These are phyloP conservation scores for Poeciliopsis prolifica DNA, from an alignment of 2,113 vertebrate species.

Conservation along the genomic window DNA sequence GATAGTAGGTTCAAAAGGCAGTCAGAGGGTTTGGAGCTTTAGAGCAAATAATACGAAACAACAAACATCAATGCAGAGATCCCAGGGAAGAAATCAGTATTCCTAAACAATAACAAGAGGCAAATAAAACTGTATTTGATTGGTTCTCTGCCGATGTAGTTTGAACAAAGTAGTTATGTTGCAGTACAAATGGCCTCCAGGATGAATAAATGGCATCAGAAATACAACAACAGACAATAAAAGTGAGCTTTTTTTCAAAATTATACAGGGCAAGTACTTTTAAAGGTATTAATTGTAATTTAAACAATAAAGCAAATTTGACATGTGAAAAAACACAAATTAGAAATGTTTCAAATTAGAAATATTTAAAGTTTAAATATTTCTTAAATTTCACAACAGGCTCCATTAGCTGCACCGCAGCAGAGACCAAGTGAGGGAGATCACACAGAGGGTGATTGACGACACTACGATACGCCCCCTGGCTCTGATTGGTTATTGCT, in stretches of 20 bases:
- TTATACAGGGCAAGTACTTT: not conserved
- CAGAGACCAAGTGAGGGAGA: too few species aligned
- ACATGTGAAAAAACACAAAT: not conserved
- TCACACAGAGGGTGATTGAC: too few species aligned
- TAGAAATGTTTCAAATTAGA: not conserved
- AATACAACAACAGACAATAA: not conserved
- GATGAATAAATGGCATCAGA: not conserved
- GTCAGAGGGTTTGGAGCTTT: not conserved
- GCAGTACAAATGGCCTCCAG: not conserved
- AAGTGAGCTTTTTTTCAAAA: not conserved
- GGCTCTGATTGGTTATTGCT: too few species aligned
- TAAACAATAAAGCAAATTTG: not conserved
- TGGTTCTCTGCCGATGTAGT: not conserved
- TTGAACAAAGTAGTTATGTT: not conserved
- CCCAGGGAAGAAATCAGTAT: not conserved
- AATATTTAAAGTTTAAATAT: not conserved
- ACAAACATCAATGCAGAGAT: not conserved
- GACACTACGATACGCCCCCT: too few species aligned
- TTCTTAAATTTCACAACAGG: too few species aligned
- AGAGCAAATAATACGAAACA: not conserved
- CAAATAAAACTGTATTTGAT: not conserved
- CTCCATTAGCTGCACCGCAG: too few species aligned
- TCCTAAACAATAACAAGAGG: not conserved
- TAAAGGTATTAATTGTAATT: not conserved
- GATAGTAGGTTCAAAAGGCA: not conserved